Conservation (phyloP, 2,113 vertebrate species). For the Tyto alba region DNA sequence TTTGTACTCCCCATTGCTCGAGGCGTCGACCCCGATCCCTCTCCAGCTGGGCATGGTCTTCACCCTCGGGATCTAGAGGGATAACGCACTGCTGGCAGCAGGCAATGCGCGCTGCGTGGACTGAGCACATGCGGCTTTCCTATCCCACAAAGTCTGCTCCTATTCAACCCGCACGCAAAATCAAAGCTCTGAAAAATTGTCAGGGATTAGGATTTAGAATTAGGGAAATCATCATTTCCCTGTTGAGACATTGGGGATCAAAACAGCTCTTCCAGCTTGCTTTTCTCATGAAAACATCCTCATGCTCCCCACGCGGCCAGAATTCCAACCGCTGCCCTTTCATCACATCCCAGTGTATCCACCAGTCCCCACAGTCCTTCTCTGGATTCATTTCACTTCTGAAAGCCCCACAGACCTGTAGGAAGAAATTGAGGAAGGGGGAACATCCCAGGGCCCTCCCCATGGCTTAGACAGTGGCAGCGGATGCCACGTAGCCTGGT, state of each 20-base stretch:
- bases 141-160: neutral
- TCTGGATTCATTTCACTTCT: neutral
- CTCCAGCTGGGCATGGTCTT: neutral
- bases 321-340: neutral
- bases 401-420: neutral
- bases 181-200: neutral
- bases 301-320: neutral
- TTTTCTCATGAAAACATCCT: neutral
- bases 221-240: neutral
- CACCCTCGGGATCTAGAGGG: neutral
- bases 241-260: neutral
- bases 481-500: neutral
- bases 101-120: rapidly evolving
- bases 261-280: neutral
- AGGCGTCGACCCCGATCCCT: rapidly evolving
- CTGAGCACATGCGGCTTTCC: neutral
- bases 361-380: neutral
- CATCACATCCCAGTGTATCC: neutral
- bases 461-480: neutral
- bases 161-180: neutral
- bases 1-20: neutral
- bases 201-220: neutral
- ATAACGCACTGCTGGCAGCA: rapidly evolving
- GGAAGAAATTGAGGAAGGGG: neutral
- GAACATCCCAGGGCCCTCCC: neutral